These are phyloP conservation scores for Aurelia aurita complex sp. Pacific DNA, from an alignment of 30 jellyfish, hydroid and myxozoan species.

Conservation along the genomic window DNA sequence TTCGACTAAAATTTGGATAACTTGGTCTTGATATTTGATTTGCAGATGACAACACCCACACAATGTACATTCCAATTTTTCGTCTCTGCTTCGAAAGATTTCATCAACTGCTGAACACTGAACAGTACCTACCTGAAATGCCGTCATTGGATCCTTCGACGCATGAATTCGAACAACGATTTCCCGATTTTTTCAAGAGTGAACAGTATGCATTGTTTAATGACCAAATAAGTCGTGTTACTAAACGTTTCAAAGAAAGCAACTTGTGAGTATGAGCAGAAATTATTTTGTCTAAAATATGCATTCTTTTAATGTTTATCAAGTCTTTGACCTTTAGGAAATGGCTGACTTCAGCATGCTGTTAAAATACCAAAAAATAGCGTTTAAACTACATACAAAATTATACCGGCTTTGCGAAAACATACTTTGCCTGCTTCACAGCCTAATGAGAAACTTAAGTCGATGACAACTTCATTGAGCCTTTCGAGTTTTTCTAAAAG, in stretches of 20 bases:
- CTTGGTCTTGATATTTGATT: neutral
- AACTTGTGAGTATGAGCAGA: constrained; percentile 38
- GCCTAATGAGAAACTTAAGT: too few relatives aligned
- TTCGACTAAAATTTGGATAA: too few relatives aligned
- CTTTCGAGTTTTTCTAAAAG: neutral
- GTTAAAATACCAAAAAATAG: too few relatives aligned
- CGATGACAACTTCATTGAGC: neutral
- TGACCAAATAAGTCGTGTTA: constrained; percentile 37
- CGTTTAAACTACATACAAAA: too few relatives aligned
- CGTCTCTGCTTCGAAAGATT: constrained; percentile 79
- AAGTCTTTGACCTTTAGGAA: too few relatives aligned
- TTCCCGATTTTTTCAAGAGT: constrained; percentile 52
- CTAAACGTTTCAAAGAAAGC: constrained; percentile 42
- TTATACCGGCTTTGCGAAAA: too few relatives aligned
- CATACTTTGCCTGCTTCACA: neutral
- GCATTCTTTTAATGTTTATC: neutral
- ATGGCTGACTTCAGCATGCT: too few relatives aligned
- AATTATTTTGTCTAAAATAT: neutral
- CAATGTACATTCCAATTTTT: constrained; percentile 42
- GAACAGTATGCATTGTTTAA: constrained; percentile 56
- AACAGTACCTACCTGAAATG: constrained; percentile 45
- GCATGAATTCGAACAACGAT: constrained; percentile 58
- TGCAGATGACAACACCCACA: constrained; percentile 43
- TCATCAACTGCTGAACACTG: constrained; percentile 33
- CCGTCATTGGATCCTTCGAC: constrained; percentile 71